A percentile compares a stretch with the other conserved stretches of the same genome.
phyloP scores from a whole-genome alignment of 1,140 invertebrate species.

The Drosophila watanabei region DNA sequence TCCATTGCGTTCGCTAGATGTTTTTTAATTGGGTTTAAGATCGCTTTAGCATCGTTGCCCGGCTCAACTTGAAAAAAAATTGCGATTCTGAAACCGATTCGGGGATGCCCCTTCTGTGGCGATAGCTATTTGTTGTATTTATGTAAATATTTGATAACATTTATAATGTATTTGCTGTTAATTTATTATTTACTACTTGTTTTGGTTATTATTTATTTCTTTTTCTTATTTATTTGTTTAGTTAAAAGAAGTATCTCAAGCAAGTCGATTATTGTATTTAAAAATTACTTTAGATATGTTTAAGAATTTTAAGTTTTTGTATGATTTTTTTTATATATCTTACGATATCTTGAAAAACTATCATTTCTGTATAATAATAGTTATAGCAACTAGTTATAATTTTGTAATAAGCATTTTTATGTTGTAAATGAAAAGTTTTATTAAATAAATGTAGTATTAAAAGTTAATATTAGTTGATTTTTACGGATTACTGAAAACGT shows the following conservation, averaged over 20 bases:
- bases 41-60: slow-evolving; percentile 14
- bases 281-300: background rate
- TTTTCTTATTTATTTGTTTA: background rate
- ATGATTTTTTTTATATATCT: too few species aligned
- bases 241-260: background rate
- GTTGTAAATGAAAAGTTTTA: background rate
- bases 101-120: background rate
- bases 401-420: background rate
- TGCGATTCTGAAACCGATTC: background rate
- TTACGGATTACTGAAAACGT: too few species aligned
- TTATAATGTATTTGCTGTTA: background rate
- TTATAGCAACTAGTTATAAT: background rate
- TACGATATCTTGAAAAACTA: too few species aligned
- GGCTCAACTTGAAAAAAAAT: slow-evolving; percentile 35
- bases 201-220: background rate
- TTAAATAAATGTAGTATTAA: background rate
- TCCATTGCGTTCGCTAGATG: slow-evolving; percentile 34
- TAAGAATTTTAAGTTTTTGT: background rate
- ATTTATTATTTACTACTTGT: background rate
- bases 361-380: too few species aligned
- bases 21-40: slow-evolving; percentile 49
- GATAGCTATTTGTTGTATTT: background rate
- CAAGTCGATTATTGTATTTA: background rate
- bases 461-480: background rate
- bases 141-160: background rate